phyloP scores from a whole-genome alignment of 2,888 invertebrate genomes.

The Tridacna gigas region DNA sequence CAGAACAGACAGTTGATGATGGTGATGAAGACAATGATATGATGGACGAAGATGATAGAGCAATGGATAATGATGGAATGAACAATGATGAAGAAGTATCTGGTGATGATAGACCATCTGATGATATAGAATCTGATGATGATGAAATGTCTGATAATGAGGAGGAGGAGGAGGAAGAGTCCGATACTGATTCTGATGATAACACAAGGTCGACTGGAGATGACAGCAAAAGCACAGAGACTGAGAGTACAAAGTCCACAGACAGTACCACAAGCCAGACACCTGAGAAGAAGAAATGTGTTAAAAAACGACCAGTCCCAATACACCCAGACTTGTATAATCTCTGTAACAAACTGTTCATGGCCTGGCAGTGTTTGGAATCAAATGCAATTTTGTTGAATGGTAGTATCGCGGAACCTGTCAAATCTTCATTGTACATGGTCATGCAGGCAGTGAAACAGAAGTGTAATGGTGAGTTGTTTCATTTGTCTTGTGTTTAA shows the following conservation, averaged over 20 bases:
- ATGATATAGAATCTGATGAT: slow-evolving; percentile 11
- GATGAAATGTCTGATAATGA: neutral
- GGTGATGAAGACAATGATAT: slow-evolving; percentile 23
- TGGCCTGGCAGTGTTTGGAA: slow-evolving; percentile 39
- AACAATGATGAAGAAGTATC: slow-evolving; percentile 8
- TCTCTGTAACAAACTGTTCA: slow-evolving; percentile 37
- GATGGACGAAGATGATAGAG: slow-evolving; percentile 1
- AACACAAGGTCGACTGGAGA: neutral
- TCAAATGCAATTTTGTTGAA: slow-evolving; percentile 30
- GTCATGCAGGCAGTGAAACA: slow-evolving; percentile 37
- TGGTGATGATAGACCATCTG: slow-evolving; percentile 20
- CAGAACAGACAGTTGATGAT: slow-evolving; percentile 6
- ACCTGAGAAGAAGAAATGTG: slow-evolving; percentile 16
- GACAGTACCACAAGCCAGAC: neutral
- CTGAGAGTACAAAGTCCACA: neutral
- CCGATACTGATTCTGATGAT: neutral
- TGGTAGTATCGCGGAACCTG: slow-evolving; percentile 11
- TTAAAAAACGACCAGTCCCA: slow-evolving; percentile 27
- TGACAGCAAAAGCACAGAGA: neutral
- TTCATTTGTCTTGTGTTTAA: neutral
- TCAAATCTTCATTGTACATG: slow-evolving; percentile 19
- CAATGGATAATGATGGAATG: neutral
- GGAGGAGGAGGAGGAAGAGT: neutral
- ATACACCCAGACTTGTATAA: slow-evolving; percentile 36
- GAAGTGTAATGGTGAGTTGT: slow-evolving; percentile 55